Evolutionary conservation across 2,888 invertebrate genomes (phyloP).

Genomic region (Eilema caniola): DNA sequence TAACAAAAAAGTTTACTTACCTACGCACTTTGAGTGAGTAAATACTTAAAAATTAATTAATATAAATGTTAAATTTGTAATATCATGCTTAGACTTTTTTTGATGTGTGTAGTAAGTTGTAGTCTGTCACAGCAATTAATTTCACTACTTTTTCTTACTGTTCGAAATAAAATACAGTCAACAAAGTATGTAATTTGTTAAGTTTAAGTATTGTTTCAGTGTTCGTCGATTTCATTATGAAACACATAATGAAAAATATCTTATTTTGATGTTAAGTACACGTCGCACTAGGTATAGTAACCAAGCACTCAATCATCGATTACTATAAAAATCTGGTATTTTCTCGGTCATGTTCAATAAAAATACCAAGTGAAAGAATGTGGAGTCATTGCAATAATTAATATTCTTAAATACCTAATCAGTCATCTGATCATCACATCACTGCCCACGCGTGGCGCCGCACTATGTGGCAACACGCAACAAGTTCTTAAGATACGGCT

Average conservation of each 20-base stretch:
- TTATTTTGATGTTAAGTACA: not conserved
- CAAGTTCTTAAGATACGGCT: conserved; percentile 44
- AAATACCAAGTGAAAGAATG: conserved; percentile 65
- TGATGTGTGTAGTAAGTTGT: conserved; percentile 22
- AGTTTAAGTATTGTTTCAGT: not conserved
- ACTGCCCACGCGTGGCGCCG: conserved; percentile 78
- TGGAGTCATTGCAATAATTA: conserved; percentile 76
- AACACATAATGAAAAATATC: not conserved
- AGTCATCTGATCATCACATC: conserved; percentile 79
- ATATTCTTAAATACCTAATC: conserved; percentile 82
- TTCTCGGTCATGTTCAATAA: conserved; percentile 57
- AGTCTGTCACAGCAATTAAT: conserved; percentile 8
- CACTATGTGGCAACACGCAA: conserved; percentile 52
- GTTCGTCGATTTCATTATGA: not conserved
- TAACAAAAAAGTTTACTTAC: too few relatives aligned
- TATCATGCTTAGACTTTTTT: too few relatives aligned
- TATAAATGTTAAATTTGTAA: too few relatives aligned
- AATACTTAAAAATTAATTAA: too few relatives aligned
- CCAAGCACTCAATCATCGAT: conserved; percentile 29
- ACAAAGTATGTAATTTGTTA: not conserved
- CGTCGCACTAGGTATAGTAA: conserved; percentile 16
- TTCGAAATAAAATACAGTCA: conserved; percentile 17
- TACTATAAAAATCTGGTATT: conserved; percentile 37
- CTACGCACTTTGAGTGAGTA: too few relatives aligned
- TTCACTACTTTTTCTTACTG: conserved; percentile 26